These are phyloP conservation scores for Synodontis membranacea DNA, from an alignment of 2,113 vertebrate genomes.

Conservation along the genomic window DNA sequence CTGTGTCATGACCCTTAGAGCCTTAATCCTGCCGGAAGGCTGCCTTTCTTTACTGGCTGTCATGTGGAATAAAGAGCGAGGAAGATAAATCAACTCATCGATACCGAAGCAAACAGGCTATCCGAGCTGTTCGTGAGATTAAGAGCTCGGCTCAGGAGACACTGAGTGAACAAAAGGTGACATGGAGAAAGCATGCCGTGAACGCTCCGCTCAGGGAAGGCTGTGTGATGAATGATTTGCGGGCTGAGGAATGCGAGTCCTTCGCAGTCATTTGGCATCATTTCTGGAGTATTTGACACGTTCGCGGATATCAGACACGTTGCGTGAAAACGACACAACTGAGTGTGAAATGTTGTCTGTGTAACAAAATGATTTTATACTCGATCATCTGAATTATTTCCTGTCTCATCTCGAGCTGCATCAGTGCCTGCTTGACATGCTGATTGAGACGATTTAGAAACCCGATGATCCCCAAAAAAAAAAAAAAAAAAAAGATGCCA, in stretches of 20 bases:
- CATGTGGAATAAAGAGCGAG: slow-evolving; percentile 1
- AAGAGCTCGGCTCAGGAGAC: background rate
- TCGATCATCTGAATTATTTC: background rate
- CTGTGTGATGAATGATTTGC: slow-evolving; percentile 19
- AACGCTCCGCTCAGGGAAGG: background rate
- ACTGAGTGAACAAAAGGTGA: background rate
- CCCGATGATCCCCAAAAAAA: background rate
- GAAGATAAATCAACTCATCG: slow-evolving; percentile 20
- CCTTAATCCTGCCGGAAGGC: slow-evolving; percentile 40
- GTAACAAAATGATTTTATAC: slow-evolving; percentile 14
- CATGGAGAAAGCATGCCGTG: background rate
- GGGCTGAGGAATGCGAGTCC: slow-evolving; percentile 1
- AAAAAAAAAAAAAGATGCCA: background rate
- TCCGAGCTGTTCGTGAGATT: background rate
- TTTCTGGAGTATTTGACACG: slow-evolving; percentile 21
- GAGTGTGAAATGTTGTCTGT: background rate
- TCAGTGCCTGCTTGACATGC: background rate
- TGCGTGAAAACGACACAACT: slow-evolving; percentile 1
- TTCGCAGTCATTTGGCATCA: slow-evolving; percentile 27
- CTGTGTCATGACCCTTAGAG: slow-evolving; percentile 26
- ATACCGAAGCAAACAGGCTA: slow-evolving; percentile 23
- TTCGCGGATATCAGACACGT: slow-evolving; percentile 11
- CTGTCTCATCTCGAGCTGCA: background rate
- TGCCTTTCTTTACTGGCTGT: slow-evolving; percentile 54
- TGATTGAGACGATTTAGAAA: background rate